A percentile compares a stretch with the other conserved stretches of the same genome.
These are phyloP conservation scores for Hermetia illucens DNA, from an alignment of 1,140 invertebrate genomes.

Conservation along the genomic window DNA sequence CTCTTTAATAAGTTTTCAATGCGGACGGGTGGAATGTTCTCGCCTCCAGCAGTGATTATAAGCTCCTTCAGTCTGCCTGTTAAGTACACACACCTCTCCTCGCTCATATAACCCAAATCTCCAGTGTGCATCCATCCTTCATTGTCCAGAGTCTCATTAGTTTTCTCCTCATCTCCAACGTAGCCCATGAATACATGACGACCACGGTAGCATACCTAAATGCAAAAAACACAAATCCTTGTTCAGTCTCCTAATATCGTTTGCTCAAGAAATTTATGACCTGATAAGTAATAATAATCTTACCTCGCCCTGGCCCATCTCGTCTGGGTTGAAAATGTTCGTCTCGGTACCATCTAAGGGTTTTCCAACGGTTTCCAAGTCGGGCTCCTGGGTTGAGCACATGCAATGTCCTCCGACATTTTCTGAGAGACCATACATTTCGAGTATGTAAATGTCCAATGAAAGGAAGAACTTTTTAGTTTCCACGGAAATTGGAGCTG, in stretches of 20 bases:
- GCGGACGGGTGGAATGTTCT: slow-evolving; percentile 77
- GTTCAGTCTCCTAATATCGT: no score
- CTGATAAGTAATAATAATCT: no score
- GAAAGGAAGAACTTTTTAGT: slow-evolving; percentile 76
- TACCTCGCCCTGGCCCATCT: slow-evolving; percentile 65
- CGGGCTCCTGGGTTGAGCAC: slow-evolving; percentile 32
- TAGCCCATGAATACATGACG: slow-evolving; percentile 85
- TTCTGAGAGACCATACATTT: slow-evolving; percentile 79
- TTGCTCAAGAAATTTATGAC: no score
- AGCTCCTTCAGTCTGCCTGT: slow-evolving; percentile 78
- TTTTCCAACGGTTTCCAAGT: slow-evolving; percentile 50
- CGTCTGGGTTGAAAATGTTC: slow-evolving; percentile 49
- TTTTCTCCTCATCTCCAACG: slow-evolving; percentile 59
- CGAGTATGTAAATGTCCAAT: slow-evolving; percentile 66
- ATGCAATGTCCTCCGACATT: slow-evolving; percentile 55
- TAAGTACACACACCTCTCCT: slow-evolving; percentile 57
- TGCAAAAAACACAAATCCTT: no score
- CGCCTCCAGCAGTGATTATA: slow-evolving; percentile 86
- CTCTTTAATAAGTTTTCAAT: slow-evolving; percentile 71
- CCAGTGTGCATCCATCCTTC: slow-evolving; percentile 71
- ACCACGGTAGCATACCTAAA: slow-evolving; percentile 60
- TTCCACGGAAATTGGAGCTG: slow-evolving; percentile 70
- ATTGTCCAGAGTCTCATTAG: slow-evolving; percentile 50
- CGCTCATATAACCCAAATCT: slow-evolving; percentile 66
- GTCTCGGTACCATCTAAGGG: slow-evolving; percentile 46